These are phyloP conservation scores for Panurus biarmicus DNA, from an alignment of 2,113 vertebrate genomes.

Conservation along the genomic window DNA sequence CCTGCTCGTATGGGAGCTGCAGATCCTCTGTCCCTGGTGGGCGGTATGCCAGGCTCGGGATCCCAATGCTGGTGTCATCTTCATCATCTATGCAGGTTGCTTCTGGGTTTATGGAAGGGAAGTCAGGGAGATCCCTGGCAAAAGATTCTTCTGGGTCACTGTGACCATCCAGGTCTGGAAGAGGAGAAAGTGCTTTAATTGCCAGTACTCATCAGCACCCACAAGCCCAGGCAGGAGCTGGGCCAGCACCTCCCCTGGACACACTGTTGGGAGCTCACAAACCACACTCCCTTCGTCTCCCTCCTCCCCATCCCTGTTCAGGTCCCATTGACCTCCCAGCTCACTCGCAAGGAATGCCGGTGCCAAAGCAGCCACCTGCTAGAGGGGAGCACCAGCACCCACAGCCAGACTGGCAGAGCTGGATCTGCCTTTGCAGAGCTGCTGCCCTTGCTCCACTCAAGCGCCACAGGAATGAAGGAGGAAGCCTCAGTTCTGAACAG, in stretches of 20 bases:
- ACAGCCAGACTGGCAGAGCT: neutral
- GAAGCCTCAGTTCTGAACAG: neutral
- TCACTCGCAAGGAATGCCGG: accelerated
- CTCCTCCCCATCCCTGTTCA: neutral
- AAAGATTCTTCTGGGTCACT: constrained; percentile 96
- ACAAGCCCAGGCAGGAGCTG: neutral
- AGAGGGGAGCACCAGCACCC: neutral
- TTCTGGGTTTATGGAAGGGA: constrained; percentile 94
- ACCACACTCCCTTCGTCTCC: neutral
- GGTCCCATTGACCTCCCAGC: neutral
- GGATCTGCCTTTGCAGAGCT: neutral
- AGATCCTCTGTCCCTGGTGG: constrained; percentile 59
- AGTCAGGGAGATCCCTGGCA: constrained; percentile 89
- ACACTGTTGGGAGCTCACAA: neutral
- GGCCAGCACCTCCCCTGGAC: neutral
- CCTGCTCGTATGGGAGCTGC: constrained; percentile 75
- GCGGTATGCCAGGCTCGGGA: constrained; percentile 79
- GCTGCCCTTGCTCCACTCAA: neutral
- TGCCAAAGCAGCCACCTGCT: neutral
- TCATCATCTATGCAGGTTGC: constrained; percentile 86
- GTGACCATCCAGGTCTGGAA: constrained; percentile 86
- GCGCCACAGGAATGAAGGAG: neutral
- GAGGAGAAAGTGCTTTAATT: neutral
- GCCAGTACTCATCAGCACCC: neutral
- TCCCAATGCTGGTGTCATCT: constrained; percentile 91